Evolutionary conservation across 2,797 vertebrate species (phyloP), one percentile per base, ranked within the genome.

Genomic region (Poecile montanus): DNA sequence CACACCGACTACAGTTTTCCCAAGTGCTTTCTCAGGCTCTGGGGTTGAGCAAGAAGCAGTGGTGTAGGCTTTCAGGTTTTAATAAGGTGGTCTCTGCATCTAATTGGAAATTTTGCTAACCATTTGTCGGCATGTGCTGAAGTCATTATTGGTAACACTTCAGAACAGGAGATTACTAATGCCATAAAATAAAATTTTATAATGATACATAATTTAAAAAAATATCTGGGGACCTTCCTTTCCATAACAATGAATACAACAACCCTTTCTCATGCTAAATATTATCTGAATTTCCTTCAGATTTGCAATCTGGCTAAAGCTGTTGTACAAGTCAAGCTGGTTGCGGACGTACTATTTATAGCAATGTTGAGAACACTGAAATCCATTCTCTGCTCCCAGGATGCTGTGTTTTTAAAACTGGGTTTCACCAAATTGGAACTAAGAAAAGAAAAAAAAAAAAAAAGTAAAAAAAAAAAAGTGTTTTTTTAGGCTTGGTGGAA

Each of bases 51-150:
- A 83, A 56, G 53, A 79, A 91, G n/a, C 47, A 74, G 29, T 57
- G 26, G n/a, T 91, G n/a, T 54, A 79, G 95, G 38, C 16, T 57
- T 79, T 27, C 36, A 84, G 32, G 30, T 84, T 78, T 87, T 72
- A 86, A 38, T 73, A 78, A 77, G 25, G 32, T 44, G 13, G 21
- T 88, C 57, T 51, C 78, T 84, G 62, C 30, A 50, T 91, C 58
- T 56, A 79, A 71, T 8, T 71, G 45, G 40, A 53, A 91, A 29
- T 84, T 45, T 47, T 67, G 23, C 38, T 60, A 88, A 32, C 44
- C 45, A 53, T 29, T 75, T 73, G 30, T 38, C 77, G 72, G 29
- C 7, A 15, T 7, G 4, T 47, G 34, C 82, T 53, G 30, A 79
- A 91, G 7, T 16, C 19, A 22, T 38, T 53, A 38, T 32, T n/a